Evolutionary conservation across 2,113 vertebrate species (phyloP), one percentile per base, ranked within the genome.

Genomic region (Solea solea): DNA sequence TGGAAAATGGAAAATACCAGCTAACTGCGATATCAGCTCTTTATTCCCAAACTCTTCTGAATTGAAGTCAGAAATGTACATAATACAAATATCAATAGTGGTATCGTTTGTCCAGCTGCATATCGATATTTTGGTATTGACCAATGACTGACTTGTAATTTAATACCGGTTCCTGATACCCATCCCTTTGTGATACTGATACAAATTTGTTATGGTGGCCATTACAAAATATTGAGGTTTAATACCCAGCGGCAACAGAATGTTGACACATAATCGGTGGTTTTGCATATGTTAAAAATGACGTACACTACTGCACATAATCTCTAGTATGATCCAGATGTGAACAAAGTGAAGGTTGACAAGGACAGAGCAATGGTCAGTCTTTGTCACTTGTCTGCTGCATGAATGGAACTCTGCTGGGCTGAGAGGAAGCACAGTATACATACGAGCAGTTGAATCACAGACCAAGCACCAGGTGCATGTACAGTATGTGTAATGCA

Each of bases 381-480:
- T 71, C 44, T 13, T 1, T 60, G 48, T 65, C 39, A 60, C 27
- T 49, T 41, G 49, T 63, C 59, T 63, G 41, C 62, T 66, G 52
- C 28, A 51, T 76, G 5, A 72, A 45, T 53, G 48, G 45, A 58
- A 74, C 69, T 65, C 73, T 76, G 49, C 69, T 49, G 44, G 45
- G 57, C 61, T 80, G 44, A 74, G 39, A 74, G 65, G 58, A 72
- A 60, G 66, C 16, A 46, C 9, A 27, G 59, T 72, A 52, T 64
- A 46, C 68, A 80, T 80, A 60, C 55, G 72, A 72, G 63, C 64
- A 84, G 76, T 81, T 84, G 85, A 87, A 69, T 89, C 81, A 83
- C 78, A 61, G 51, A 16, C 71, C 5, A 3, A 46, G 59, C 14
- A 9, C 46, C 69, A 68, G 52, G 73, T 78, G 58, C 74, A 67